These are phyloP conservation scores for Triplophysa siluroides DNA, from an alignment of 2,113 vertebrate species.

Conservation along the genomic window DNA sequence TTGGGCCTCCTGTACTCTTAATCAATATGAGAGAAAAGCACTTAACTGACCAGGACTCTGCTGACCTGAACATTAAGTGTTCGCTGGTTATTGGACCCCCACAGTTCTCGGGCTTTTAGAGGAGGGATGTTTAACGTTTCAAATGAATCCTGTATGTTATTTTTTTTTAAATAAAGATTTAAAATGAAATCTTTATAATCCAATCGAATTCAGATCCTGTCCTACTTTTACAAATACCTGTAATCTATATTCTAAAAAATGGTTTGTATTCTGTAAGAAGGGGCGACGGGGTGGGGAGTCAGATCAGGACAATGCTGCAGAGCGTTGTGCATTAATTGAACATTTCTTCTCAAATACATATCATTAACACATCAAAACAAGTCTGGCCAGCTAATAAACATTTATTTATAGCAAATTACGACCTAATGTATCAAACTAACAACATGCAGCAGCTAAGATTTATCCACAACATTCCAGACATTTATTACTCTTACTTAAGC, in stretches of 20 bases:
- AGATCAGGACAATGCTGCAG: constrained; percentile 45
- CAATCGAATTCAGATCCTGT: background rate
- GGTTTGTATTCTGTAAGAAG: background rate
- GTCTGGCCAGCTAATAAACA: constrained; percentile 94
- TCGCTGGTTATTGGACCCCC: background rate
- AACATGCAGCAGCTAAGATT: constrained; percentile 96
- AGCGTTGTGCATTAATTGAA: constrained; percentile 68
- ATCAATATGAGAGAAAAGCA: constrained; percentile 36
- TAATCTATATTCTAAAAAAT: background rate
- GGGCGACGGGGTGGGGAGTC: constrained; percentile 28
- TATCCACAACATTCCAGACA: constrained; percentile 87
- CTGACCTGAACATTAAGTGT: constrained; percentile 22
- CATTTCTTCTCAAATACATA: constrained; percentile 66
- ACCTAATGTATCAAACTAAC: constrained; percentile 99
- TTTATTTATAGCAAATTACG: constrained; percentile 99
- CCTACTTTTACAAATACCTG: background rate
- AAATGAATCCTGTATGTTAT: background rate
- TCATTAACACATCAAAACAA: constrained; percentile 84
- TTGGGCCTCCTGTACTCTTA: constrained; percentile 40
- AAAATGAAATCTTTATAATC: no score
- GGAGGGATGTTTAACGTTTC: background rate
- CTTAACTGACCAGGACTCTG: constrained; percentile 18
- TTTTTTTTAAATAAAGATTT: no score
- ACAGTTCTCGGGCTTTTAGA: background rate
- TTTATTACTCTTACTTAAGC: constrained; percentile 99